Conservation (phyloP, 2,797 vertebrate species). For the Vireo griseus region DNA sequence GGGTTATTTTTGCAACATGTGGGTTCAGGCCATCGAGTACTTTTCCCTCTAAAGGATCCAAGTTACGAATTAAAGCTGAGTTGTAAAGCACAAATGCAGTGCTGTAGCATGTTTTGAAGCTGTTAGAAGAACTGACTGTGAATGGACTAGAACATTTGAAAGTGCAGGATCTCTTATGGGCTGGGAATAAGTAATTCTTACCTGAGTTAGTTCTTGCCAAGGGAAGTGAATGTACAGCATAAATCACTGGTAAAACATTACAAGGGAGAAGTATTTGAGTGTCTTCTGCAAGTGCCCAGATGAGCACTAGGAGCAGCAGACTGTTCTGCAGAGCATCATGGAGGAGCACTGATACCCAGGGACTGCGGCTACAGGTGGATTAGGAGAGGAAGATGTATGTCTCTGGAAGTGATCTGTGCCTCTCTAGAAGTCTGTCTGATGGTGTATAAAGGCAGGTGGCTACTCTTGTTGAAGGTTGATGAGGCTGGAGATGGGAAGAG, state of each 20-base stretch:
- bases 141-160: neutral
- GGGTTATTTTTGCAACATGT: neutral
- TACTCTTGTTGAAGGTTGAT: neutral
- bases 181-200: neutral
- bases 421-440: neutral
- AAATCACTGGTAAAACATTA: neutral
- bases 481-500: neutral
- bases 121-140: neutral
- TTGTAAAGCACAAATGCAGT: neutral
- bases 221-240: neutral
- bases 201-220: neutral
- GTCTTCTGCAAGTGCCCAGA: neutral
- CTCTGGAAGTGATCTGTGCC: neutral
- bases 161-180: neutral
- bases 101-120: neutral
- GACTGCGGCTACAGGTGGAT: neutral
- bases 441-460: neutral
- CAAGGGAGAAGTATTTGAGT: neutral
- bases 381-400: neutral
- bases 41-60: neutral
- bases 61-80: neutral
- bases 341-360: neutral
- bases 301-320: neutral
- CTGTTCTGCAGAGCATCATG: neutral
- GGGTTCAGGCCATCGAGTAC: neutral